These are phyloP conservation scores for Lemur catta DNA, from an alignment of 2,797 vertebrate species.

Conservation along the genomic window DNA sequence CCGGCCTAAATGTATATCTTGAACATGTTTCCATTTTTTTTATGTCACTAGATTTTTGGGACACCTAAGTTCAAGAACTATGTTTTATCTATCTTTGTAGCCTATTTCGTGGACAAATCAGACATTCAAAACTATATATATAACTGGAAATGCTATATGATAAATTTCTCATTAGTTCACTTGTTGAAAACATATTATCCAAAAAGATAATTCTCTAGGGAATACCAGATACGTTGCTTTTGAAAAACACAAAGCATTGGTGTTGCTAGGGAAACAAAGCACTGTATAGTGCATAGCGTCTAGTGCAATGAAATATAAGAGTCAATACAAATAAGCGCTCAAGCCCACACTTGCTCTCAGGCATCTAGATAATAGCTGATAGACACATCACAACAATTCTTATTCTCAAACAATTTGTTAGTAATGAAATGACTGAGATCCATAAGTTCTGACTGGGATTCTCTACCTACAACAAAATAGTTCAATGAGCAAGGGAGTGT, in stretches of 20 bases:
- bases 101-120: background rate
- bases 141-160: background rate
- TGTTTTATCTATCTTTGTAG: background rate
- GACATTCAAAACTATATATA: background rate
- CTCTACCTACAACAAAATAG: background rate
- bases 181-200: background rate
- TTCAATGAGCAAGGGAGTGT: background rate
- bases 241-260: background rate
- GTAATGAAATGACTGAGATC: background rate
- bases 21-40: background rate
- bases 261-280: conserved; percentile 36
- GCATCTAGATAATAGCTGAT: background rate
- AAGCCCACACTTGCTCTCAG: background rate
- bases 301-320: background rate
- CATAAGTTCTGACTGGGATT: background rate
- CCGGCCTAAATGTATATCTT: background rate
- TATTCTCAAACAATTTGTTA: background rate
- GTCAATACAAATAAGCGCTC: background rate
- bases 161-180: background rate
- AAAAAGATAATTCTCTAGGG: background rate
- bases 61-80: background rate
- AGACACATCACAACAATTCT: background rate
- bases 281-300: background rate
- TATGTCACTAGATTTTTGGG: background rate
- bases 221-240: background rate